A percentile compares a stretch with the other conserved stretches of the same genome.
Conservation (phyloP, 2,797 vertebrate genomes). For the Parauchenoglanis ngamensis region DNA sequence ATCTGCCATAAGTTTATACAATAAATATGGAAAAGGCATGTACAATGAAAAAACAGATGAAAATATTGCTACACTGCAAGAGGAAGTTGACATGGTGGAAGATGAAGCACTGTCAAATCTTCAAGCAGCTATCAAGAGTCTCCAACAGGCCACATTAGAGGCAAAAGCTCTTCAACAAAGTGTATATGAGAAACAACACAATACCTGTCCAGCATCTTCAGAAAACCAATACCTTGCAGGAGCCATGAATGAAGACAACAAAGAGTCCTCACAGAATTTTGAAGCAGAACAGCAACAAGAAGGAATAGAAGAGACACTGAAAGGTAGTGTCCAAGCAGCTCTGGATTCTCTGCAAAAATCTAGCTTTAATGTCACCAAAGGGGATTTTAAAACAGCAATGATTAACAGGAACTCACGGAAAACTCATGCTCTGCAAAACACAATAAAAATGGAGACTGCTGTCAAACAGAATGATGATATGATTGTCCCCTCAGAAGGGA, state of each 20-base stretch:
- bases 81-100: slow-evolving; percentile 58
- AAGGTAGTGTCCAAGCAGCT: slow-evolving; percentile 78
- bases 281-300: slow-evolving; percentile 71
- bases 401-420: slow-evolving; percentile 82
- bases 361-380: slow-evolving; percentile 80
- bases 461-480: slow-evolving; percentile 59
- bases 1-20: slow-evolving; percentile 2
- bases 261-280: slow-evolving; percentile 66
- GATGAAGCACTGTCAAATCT: slow-evolving; percentile 70
- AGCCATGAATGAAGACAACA: slow-evolving; percentile 63
- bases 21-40: slow-evolving; percentile 17
- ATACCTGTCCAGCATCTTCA: slow-evolving; percentile 62
- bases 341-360: slow-evolving; percentile 81
- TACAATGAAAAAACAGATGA: slow-evolving; percentile 42
- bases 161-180: slow-evolving; percentile 77
- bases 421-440: slow-evolving; percentile 66
- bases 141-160: slow-evolving; percentile 77
- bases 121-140: slow-evolving; percentile 76
- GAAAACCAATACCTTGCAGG: slow-evolving; percentile 64
- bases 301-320: slow-evolving; percentile 76
- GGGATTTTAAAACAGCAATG: slow-evolving; percentile 87
- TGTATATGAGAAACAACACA: slow-evolving; percentile 52
- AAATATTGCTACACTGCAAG: slow-evolving; percentile 50
- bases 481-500: slow-evolving; percentile 64
- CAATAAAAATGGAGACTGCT: slow-evolving; percentile 53